A percentile compares a stretch with the other conserved stretches of the same genome.
Evolutionary conservation across 1,140 invertebrate species (phyloP).

Genomic region (Drosophila obscura): DNA sequence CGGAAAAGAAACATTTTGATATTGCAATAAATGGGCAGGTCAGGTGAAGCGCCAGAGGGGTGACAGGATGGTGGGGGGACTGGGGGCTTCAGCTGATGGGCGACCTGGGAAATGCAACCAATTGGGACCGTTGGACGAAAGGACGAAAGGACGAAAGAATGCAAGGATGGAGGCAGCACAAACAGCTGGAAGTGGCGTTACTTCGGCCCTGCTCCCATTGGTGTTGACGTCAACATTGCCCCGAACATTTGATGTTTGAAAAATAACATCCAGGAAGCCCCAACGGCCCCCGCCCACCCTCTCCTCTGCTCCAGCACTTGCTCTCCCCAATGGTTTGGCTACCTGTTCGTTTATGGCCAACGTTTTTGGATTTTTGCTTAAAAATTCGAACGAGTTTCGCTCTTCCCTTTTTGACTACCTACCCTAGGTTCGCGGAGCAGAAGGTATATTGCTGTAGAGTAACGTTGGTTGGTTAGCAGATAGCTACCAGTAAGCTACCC

Average conservation of each 20-base stretch:
- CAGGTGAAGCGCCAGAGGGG: slow-evolving; percentile 30
- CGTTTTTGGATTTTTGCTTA: slow-evolving; percentile 46
- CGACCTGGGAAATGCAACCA: slow-evolving; percentile 52
- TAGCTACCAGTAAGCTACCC: no score
- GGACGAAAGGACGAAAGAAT: slow-evolving; percentile 26
- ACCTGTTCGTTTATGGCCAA: slow-evolving; percentile 49
- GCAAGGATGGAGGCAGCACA: slow-evolving; percentile 8
- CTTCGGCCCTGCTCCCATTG: slow-evolving; percentile 40
- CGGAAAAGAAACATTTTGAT: slow-evolving; percentile 50
- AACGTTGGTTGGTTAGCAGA: no score
- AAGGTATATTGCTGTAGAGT: no score
- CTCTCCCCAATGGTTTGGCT: slow-evolving; percentile 34
- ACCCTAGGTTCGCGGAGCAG: no score
- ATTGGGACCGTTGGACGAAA: slow-evolving; percentile 28
- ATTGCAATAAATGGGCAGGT: slow-evolving; percentile 46
- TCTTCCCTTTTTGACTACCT: neutral
- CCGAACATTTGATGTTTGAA: slow-evolving; percentile 56
- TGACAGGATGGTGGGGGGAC: neutral
- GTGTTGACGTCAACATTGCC: slow-evolving; percentile 58
- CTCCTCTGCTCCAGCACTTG: neutral
- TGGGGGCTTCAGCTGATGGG: slow-evolving; percentile 11
- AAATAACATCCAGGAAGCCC: slow-evolving; percentile 48
- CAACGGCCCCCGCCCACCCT: neutral
- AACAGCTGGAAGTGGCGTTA: slow-evolving; percentile 56
- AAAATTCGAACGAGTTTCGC: slow-evolving; percentile 51